Evolutionary conservation across 1,140 invertebrate genomes (phyloP).

Genomic region (Potamilus streckersoni): DNA sequence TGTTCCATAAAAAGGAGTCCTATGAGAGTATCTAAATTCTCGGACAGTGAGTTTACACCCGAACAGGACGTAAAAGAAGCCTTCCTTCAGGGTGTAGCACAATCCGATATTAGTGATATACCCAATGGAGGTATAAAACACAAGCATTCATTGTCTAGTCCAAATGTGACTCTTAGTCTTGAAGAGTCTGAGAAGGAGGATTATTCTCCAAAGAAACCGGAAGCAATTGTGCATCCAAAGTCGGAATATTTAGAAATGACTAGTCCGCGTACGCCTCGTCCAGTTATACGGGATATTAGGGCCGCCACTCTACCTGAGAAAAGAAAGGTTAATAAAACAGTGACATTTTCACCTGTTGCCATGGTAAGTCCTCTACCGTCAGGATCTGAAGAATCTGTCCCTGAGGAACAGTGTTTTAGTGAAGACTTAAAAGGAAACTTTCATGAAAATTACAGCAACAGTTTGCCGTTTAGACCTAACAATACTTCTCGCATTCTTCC

Average conservation of each 20-base stretch:
- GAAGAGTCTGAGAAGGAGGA: constrained; percentile 28
- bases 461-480: neutral
- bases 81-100: constrained; percentile 30
- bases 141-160: constrained; percentile 15
- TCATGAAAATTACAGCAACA: constrained; percentile 37
- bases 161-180: constrained; percentile 32
- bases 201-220: constrained; percentile 17
- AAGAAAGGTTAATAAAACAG: constrained; percentile 49
- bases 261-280: constrained; percentile 38
- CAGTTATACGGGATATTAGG: constrained; percentile 27
- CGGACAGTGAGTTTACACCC: constrained; percentile 38
- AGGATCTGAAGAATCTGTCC: constrained; percentile 55
- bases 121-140: constrained; percentile 29
- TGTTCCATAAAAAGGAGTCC: constrained; percentile 58
- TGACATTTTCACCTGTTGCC: constrained; percentile 59
- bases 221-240: constrained; percentile 19
- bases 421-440: constrained; percentile 38
- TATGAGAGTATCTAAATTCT: constrained; percentile 51
- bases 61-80: constrained; percentile 41
- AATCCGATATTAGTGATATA: constrained; percentile 8
- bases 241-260: constrained; percentile 34
- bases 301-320: constrained; percentile 30
- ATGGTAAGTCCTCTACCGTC: constrained; percentile 60
- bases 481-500: neutral
- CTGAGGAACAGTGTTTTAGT: constrained; percentile 29